These are phyloP conservation scores for Bombyx mandarina DNA, from an alignment of 1,140 invertebrate species.

Conservation along the genomic window DNA sequence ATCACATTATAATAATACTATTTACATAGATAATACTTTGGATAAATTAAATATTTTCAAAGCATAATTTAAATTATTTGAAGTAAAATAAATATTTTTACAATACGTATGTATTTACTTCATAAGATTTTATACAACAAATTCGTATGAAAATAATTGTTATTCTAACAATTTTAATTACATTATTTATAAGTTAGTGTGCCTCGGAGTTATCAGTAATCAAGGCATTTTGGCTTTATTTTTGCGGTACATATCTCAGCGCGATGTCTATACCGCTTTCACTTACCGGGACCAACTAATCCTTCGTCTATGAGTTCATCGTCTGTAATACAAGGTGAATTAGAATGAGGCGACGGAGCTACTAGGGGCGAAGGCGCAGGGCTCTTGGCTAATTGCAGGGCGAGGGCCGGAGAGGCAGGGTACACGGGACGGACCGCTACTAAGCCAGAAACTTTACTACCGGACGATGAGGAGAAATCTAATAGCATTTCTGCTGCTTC, in stretches of 20 bases:
- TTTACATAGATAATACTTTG: too few relatives aligned
- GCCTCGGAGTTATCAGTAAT: too few relatives aligned
- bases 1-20: too few relatives aligned
- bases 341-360: slow-evolving; percentile 80
- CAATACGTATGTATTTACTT: too few relatives aligned
- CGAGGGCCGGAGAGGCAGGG: slow-evolving; percentile 79
- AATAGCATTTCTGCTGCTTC: slow-evolving; percentile 75
- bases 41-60: too few relatives aligned
- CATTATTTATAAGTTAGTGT: too few relatives aligned
- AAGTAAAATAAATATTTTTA: too few relatives aligned
- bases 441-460: slow-evolving; percentile 62
- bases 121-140: too few relatives aligned
- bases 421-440: slow-evolving; percentile 71
- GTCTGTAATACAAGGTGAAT: slow-evolving; percentile 86
- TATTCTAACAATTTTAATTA: neutral
- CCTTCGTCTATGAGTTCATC: slow-evolving; percentile 93
- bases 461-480: slow-evolving; percentile 75
- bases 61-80: too few relatives aligned
- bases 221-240: too few relatives aligned
- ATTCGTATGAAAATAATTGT: too few relatives aligned
- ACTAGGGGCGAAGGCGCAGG: slow-evolving; percentile 80
- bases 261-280: slow-evolving; percentile 13
- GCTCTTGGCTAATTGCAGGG: slow-evolving; percentile 84
- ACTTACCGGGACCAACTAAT: slow-evolving; percentile 78
- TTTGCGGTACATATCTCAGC: too few relatives aligned